These are phyloP conservation scores for Lasaia peninsularis DNA, from an alignment of 1,140 invertebrate species.

Conservation along the genomic window DNA sequence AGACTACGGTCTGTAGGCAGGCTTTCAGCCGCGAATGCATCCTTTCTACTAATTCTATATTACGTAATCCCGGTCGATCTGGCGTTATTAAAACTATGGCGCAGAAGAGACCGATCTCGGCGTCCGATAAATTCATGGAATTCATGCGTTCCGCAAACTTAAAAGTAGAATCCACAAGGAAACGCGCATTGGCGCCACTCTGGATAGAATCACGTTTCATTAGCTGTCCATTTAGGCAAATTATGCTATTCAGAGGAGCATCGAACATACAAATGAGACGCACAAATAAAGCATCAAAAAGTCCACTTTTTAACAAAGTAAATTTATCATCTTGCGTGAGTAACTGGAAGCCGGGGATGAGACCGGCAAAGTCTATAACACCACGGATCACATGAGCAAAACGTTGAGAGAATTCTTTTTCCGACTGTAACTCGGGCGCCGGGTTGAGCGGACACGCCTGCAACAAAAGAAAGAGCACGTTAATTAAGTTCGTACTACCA, in stretches of 20 bases:
- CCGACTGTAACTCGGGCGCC: slow-evolving; percentile 91
- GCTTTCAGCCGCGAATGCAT: slow-evolving; percentile 93
- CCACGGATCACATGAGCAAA: slow-evolving; percentile 97
- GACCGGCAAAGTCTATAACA: slow-evolving; percentile 98
- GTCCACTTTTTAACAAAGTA: slow-evolving; percentile 95
- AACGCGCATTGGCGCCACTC: slow-evolving; percentile 93
- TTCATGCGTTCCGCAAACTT: slow-evolving; percentile 97
- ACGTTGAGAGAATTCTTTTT: slow-evolving; percentile 94
- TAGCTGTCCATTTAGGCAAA: slow-evolving; percentile 94
- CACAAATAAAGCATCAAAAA: slow-evolving; percentile 95
- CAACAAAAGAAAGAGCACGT: slow-evolving; percentile 75
- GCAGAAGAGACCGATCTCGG: slow-evolving; percentile 96
- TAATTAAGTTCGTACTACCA: slow-evolving; percentile 15
- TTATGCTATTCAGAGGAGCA: slow-evolving; percentile 92
- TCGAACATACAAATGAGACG: slow-evolving; percentile 96
- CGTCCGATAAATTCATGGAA: slow-evolving; percentile 91
- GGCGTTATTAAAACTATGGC: slow-evolving; percentile 96
- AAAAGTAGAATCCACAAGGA: slow-evolving; percentile 97
- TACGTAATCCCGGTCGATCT: slow-evolving; percentile 94
- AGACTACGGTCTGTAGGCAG: slow-evolving; percentile 91
- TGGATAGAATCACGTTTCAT: slow-evolving; percentile 93
- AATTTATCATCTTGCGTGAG: slow-evolving; percentile 98
- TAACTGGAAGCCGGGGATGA: slow-evolving; percentile 96
- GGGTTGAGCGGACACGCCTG: slow-evolving; percentile 97
- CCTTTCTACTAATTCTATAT: slow-evolving; percentile 93